These are phyloP conservation scores for Pseudomugil gertrudae DNA, from an alignment of 2,797 vertebrate genomes.

Conservation along the genomic window DNA sequence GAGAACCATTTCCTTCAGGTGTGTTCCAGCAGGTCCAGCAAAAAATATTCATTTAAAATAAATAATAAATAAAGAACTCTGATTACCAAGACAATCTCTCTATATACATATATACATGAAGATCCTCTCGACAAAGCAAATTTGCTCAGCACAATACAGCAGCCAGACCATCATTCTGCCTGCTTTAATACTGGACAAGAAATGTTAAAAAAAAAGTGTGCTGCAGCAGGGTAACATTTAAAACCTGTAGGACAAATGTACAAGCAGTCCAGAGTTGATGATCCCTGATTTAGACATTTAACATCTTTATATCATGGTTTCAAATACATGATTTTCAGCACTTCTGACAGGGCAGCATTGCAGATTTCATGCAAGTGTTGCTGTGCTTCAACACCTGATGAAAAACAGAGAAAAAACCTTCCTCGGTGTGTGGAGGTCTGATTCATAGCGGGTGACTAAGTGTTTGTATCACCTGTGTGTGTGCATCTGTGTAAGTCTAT, in stretches of 20 bases:
- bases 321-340: neutral
- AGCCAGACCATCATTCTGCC: no score
- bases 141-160: no score
- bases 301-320: neutral
- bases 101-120: no score
- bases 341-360: conserved; percentile 4
- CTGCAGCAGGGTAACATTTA: no score
- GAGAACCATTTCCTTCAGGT: no score
- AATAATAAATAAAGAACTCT: no score
- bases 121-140: no score
- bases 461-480: conserved; percentile 34
- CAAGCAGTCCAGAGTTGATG: neutral
- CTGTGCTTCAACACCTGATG: conserved; percentile 13
- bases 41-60: no score
- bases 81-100: no score
- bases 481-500: conserved; percentile 14
- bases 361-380: neutral
- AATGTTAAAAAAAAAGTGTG: no score
- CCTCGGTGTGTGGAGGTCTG: conserved; percentile 12
- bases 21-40: no score
- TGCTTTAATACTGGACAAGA: no score
- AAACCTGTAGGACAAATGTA: neutral
- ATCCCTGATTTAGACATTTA: neutral
- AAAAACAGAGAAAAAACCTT: conserved; percentile 6
- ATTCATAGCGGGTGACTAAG: conserved; percentile 44